Conservation (phyloP, 2,888 invertebrate genomes). For the Noctua janthina region DNA sequence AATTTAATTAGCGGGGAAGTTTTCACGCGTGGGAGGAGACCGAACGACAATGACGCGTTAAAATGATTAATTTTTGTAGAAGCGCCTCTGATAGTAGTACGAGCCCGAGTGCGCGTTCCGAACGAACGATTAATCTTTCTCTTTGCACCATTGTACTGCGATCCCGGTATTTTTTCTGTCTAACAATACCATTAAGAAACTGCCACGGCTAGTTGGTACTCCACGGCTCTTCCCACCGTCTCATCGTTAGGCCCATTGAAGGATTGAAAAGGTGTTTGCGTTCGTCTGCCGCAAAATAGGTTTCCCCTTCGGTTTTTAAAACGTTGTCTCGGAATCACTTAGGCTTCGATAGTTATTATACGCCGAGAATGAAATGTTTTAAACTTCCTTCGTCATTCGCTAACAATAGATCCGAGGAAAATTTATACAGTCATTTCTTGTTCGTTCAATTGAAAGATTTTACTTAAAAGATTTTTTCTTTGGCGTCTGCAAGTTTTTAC, state of each 20-base stretch:
- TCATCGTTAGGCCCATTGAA: slow-evolving; percentile 86
- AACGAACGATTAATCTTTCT: slow-evolving; percentile 89
- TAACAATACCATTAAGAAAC: slow-evolving; percentile 89
- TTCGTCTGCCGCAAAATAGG: slow-evolving; percentile 86
- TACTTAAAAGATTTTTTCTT: slow-evolving; percentile 68
- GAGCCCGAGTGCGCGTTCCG: slow-evolving; percentile 80
- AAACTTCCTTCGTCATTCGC: slow-evolving; percentile 89
- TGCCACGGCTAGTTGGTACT: slow-evolving; percentile 89
- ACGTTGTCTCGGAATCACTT: slow-evolving; percentile 86
- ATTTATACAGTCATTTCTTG: slow-evolving; percentile 86
- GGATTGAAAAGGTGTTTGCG: slow-evolving; percentile 91
- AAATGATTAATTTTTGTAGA: slow-evolving; percentile 89
- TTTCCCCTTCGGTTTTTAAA: slow-evolving; percentile 87
- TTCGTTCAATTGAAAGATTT: slow-evolving; percentile 80
- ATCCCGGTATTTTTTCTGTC: slow-evolving; percentile 89
- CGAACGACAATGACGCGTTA: slow-evolving; percentile 88
- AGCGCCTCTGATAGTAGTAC: slow-evolving; percentile 72
- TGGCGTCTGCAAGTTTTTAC: slow-evolving; percentile 70
- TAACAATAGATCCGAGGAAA: slow-evolving; percentile 83
- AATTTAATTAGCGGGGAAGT: slow-evolving; percentile 88
- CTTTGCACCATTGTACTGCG: slow-evolving; percentile 87
- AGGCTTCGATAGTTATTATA: slow-evolving; percentile 90
- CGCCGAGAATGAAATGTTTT: slow-evolving; percentile 86
- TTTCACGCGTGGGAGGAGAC: slow-evolving; percentile 84
- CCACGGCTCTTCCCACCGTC: slow-evolving; percentile 79